These are phyloP conservation scores for Macropodus opercularis DNA, from an alignment of 2,797 vertebrate genomes.

Conservation along the genomic window DNA sequence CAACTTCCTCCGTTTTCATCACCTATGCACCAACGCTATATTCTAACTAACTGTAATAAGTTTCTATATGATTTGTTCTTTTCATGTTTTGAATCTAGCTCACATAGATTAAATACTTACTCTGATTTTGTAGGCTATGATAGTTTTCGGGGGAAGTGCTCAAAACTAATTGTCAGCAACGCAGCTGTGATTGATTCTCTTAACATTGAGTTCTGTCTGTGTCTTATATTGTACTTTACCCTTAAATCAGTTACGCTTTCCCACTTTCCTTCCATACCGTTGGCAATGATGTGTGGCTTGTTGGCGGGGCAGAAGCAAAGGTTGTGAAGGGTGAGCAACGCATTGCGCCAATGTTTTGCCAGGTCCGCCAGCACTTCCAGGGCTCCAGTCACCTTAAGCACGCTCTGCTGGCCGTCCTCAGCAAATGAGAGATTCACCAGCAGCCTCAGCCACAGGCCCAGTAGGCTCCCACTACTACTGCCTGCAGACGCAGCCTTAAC, in stretches of 20 bases:
- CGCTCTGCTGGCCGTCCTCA: conserved; percentile 93
- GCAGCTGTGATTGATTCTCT: no score
- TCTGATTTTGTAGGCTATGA: no score
- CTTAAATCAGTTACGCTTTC: not conserved
- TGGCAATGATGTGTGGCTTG: conserved; percentile 89
- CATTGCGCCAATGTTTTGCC: conserved; percentile 80
- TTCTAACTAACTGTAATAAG: not conserved
- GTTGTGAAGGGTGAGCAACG: conserved; percentile 91
- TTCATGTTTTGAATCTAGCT: not conserved
- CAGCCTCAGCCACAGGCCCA: conserved; percentile 89
- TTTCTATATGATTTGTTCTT: no score
- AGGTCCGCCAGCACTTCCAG: conserved; percentile 90
- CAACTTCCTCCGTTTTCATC: conserved; percentile 38
- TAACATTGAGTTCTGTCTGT: no score
- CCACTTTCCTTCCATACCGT: conserved; percentile 77
- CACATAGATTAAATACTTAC: not conserved
- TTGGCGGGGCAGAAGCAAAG: conserved; percentile 90
- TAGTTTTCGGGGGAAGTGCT: no score
- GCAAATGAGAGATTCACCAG: conserved; percentile 87
- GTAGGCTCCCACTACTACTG: conserved; percentile 39
- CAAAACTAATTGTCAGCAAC: no score
- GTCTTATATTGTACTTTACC: not conserved
- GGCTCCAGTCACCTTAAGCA: conserved; percentile 87
- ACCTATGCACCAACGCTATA: not conserved
- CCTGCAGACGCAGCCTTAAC: conserved; percentile 49